Evolutionary conservation across 23 tunicate species (phyloP), one percentile per base, ranked within the genome.

Genomic region (Clavelina lepadiformis): DNA sequence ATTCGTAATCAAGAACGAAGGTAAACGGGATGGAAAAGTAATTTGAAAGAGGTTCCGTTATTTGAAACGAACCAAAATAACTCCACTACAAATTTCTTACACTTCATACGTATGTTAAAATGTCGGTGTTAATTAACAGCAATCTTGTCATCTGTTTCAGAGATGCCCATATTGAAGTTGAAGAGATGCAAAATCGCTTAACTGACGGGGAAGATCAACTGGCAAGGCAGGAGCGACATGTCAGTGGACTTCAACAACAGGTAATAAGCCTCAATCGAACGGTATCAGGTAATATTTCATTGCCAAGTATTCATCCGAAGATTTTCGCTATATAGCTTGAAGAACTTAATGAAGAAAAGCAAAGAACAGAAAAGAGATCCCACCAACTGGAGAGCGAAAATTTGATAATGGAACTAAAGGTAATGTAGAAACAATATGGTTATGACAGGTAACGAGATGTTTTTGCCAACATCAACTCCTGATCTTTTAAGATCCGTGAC

Each of bases 401-500:
- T 19, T 29, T 2, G 2, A 58, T 41, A 19, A 29, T 73, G 5
- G 78, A 73, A 45, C 26, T 28, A 22, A 59, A 73, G 68, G 78
- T 73, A 41, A 41, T 41, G 11, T 41, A 11, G 15, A 8, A 15
- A 11, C 49, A 15, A 8, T 41, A 41, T 41, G n/a, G n/a, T n/a
- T n/a, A n/a, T 55, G 25, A 20, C 0, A 55, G 24, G 13, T 55
- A 22, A 20, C 24, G 24, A 20, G 13, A 55, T 55, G 22, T 13
- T 0, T 19, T 20, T 19, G 24, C 26, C 21, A 20, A 20, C 0
- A 20, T 26, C 0, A n/a, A n/a, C n/a, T n/a, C 22, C 49, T 38
- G 33, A 13, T 36, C 26, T 19, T 63, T 53, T 30, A 56, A 83
- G 91, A 28, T 83, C 31, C 51, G 69, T 31, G 91, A 83, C 6